Percentiles rank a stretch among this genome's conserved stretches.
Evolutionary conservation across 2,888 invertebrate genomes (phyloP).

Genomic region (Lysandra coridon): DNA sequence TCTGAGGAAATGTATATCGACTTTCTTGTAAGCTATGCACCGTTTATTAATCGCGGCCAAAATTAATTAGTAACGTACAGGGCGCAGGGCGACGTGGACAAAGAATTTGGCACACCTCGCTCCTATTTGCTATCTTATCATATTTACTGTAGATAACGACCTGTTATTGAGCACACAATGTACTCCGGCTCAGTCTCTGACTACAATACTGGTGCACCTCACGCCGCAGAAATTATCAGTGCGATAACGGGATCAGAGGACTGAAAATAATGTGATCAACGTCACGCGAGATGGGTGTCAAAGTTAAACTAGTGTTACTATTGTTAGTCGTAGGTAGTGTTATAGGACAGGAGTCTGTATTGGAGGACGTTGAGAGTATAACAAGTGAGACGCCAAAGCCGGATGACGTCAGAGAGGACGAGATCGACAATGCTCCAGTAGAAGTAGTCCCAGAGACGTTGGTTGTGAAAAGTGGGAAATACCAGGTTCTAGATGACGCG

Average conservation of each 20-base stretch:
- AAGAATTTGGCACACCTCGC: constrained; percentile 79
- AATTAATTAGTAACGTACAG: constrained; percentile 35
- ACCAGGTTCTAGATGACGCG: constrained; percentile 62
- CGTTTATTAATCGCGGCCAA: not conserved
- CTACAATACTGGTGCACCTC: constrained; percentile 66
- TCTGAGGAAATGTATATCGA: no score
- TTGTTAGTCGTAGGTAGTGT: constrained; percentile 65
- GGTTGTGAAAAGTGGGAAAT: constrained; percentile 66
- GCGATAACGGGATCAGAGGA: constrained; percentile 51
- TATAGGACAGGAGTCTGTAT: constrained; percentile 59
- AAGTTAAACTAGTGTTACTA: constrained; percentile 59
- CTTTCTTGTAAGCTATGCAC: not conserved
- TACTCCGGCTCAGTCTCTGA: constrained; percentile 62
- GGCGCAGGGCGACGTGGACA: constrained; percentile 56
- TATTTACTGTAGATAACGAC: constrained; percentile 66
- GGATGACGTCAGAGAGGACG: constrained; percentile 42
- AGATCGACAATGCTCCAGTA: constrained; percentile 47
- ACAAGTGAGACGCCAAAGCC: constrained; percentile 47
- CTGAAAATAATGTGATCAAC: constrained; percentile 61
- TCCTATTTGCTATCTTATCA: constrained; percentile 78
- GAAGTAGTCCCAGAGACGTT: constrained; percentile 56
- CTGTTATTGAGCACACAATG: constrained; percentile 70
- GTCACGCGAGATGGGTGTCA: constrained; percentile 62
- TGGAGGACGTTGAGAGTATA: constrained; percentile 54
- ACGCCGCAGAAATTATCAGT: constrained; percentile 53